phyloP scores from a whole-genome alignment of 2,888 invertebrate genomes.

The Pandemis cinnamomeana region DNA sequence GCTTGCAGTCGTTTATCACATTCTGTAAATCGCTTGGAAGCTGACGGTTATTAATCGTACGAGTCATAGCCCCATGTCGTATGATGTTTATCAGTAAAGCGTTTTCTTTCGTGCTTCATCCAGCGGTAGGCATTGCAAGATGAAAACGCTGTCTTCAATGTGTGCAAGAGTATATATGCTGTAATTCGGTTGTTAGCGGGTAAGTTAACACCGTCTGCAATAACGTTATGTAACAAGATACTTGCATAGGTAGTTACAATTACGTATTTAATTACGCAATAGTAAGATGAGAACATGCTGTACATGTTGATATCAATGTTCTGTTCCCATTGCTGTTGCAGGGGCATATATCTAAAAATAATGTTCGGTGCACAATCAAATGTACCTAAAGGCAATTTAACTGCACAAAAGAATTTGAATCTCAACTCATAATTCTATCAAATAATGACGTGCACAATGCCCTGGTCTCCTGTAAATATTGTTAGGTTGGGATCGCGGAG shows the following conservation, averaged over 20 bases:
- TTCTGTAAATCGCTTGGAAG: constrained; percentile 64
- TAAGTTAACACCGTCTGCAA: constrained; percentile 16
- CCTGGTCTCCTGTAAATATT: constrained; percentile 48
- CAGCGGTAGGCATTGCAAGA: constrained; percentile 4
- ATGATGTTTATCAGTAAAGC: constrained; percentile 38
- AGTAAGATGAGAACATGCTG: too few species aligned
- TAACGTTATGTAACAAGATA: constrained; percentile 14
- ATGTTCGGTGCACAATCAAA: not conserved
- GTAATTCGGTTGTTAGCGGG: constrained; percentile 2
- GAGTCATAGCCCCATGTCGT: constrained; percentile 44
- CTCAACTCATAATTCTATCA: constrained; percentile 40
- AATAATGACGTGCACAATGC: constrained; percentile 31
- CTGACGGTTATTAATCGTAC: constrained; percentile 60
- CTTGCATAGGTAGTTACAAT: not conserved
- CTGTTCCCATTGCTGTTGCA: not conserved
- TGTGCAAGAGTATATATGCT: constrained; percentile 5
- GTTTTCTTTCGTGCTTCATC: constrained; percentile 27
- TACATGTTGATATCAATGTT: too few species aligned
- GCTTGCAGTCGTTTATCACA: constrained; percentile 58
- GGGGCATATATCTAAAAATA: not conserved
- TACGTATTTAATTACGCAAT: too few species aligned
- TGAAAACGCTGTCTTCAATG: constrained; percentile 2
- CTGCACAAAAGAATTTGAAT: constrained; percentile 21
- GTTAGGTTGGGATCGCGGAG: constrained; percentile 56
- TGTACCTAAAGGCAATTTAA: constrained; percentile 18